These are phyloP conservation scores for Autographa pulchrina DNA, from an alignment of 2,888 invertebrate genomes.

Conservation along the genomic window DNA sequence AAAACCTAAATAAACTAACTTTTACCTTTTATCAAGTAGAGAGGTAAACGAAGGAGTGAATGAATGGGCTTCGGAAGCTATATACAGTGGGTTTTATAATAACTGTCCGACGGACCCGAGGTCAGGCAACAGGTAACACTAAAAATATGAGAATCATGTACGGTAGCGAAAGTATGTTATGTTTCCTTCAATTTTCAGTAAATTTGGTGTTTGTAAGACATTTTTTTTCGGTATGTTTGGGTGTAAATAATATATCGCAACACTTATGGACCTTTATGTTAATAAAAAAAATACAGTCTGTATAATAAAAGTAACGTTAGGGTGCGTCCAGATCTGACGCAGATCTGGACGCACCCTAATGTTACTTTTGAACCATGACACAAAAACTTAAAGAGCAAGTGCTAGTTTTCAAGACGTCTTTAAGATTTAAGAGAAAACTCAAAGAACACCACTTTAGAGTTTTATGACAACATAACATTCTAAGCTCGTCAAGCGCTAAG, in stretches of 20 bases:
- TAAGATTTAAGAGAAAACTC: not conserved
- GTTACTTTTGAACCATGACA: too few relatives aligned
- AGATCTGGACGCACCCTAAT: too few relatives aligned
- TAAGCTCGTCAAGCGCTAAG: slow-evolving; percentile 5
- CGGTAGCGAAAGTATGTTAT: slow-evolving; percentile 12
- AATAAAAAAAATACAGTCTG: too few relatives aligned
- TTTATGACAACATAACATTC: not conserved
- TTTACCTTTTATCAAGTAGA: slow-evolving; percentile 30
- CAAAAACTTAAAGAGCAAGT: not conserved
- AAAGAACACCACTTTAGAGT: not conserved
- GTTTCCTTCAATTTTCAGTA: not conserved
- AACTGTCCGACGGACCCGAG: slow-evolving; percentile 37
- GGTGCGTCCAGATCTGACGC: too few relatives aligned
- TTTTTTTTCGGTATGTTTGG: not conserved
- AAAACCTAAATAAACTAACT: not conserved
- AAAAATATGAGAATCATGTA: slow-evolving; percentile 31
- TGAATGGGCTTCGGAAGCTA: slow-evolving; percentile 38
- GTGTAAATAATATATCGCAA: not conserved
- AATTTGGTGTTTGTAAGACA: too few relatives aligned
- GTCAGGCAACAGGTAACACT: slow-evolving; percentile 49
- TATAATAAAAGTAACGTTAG: too few relatives aligned
- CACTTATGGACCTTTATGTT: too few relatives aligned
- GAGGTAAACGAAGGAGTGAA: slow-evolving; percentile 15
- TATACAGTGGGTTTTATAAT: slow-evolving; percentile 42
- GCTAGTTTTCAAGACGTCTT: not conserved